Evolutionary conservation across 1,140 invertebrate genomes (phyloP).

Genomic region (Lepidotrigona ventralis): DNA sequence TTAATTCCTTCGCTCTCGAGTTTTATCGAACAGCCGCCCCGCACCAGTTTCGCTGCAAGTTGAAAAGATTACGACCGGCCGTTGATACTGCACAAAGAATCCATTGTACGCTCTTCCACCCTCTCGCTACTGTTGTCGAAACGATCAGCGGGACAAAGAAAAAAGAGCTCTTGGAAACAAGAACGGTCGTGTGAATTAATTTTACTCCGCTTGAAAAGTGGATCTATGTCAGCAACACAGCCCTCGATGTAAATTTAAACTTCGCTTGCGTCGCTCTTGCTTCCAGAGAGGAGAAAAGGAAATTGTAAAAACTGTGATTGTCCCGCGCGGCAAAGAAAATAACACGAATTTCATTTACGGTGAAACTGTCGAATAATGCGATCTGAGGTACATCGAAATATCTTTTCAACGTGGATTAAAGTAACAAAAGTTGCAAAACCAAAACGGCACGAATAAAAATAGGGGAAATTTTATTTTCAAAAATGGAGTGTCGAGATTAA

Average conservation of each 20-base stretch:
- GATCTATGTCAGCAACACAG: too few species aligned
- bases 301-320: not conserved
- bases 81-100: not conserved
- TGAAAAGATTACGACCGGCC: slow-evolving; percentile 22
- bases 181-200: not conserved
- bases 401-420: not conserved
- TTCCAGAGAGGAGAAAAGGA: not conserved
- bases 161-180: not conserved
- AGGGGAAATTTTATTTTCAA: not conserved
- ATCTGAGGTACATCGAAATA: not conserved
- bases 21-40: not conserved
- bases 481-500: too few species aligned
- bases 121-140: not conserved
- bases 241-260: not conserved
- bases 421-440: not conserved
- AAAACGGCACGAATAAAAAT: not conserved
- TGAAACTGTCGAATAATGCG: not conserved
- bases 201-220: not conserved
- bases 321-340: not conserved
- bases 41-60: not conserved
- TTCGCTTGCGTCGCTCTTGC: not conserved
- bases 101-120: not conserved
- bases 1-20: slow-evolving; percentile 40
- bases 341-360: not conserved
- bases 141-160: not conserved